phyloP scores from a whole-genome alignment of 1,140 invertebrate genomes.

The Meloidogyne chitwoodi region DNA sequence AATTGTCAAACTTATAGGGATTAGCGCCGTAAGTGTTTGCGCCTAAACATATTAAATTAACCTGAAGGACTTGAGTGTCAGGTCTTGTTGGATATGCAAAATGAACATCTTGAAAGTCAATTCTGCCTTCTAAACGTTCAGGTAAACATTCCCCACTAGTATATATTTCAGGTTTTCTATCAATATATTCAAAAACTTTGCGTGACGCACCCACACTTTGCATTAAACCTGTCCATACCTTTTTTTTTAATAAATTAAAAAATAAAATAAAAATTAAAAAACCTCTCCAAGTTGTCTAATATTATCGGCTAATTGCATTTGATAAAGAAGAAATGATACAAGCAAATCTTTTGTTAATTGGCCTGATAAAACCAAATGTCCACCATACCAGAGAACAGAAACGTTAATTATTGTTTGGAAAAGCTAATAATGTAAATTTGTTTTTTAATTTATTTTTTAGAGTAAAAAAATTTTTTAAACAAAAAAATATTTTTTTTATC shows the following conservation, averaged over 20 bases:
- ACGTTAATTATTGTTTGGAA: conserved; percentile 52
- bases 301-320: conserved; percentile 59
- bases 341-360: conserved; percentile 42
- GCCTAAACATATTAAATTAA: conserved; percentile 30
- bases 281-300: conserved; percentile 21
- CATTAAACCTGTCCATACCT: conserved; percentile 62
- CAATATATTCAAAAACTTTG: conserved; percentile 63
- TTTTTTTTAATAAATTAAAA: neutral
- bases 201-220: conserved; percentile 61
- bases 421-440: conserved; percentile 1
- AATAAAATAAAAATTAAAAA: neutral
- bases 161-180: conserved; percentile 57
- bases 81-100: conserved; percentile 63
- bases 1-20: too few species aligned
- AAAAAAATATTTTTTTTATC: neutral
- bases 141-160: conserved; percentile 38
- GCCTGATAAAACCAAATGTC: conserved; percentile 49
- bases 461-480: conserved; percentile 22
- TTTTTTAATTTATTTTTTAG: conserved; percentile 40
- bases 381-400: conserved; percentile 55
- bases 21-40: too few species aligned
- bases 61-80: conserved; percentile 68
- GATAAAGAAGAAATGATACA: conserved; percentile 55
- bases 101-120: conserved; percentile 62
- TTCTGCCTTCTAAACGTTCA: conserved; percentile 45